Conservation (phyloP, 1,140 invertebrate genomes). For the Hylyphantes graminicola region DNA sequence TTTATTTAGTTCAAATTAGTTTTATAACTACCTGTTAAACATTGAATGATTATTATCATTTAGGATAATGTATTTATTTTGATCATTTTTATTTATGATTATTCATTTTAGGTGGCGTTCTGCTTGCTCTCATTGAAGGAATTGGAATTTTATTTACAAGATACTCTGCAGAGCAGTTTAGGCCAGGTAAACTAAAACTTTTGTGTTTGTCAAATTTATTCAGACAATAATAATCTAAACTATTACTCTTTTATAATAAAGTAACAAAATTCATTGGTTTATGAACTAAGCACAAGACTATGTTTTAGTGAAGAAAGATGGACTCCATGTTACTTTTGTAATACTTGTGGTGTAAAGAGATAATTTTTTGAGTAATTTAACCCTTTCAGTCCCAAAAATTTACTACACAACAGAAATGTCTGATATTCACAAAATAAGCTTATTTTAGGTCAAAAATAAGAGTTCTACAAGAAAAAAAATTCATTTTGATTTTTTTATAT, state of each 20-base stretch:
- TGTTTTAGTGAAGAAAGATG: not conserved
- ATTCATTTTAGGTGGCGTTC: conserved; percentile 75
- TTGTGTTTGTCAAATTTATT: not conserved
- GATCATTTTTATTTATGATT: conserved; percentile 1
- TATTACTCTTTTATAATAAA: not conserved
- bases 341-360: not conserved
- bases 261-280: not conserved
- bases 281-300: not conserved
- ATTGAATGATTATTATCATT: not conserved
- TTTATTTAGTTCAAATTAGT: not conserved
- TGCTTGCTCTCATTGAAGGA: conserved; percentile 96
- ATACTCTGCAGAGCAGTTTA: conserved; percentile 89
- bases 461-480: too few relatives aligned
- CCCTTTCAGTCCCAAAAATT: too few relatives aligned
- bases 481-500: too few relatives aligned
- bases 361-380: not conserved
- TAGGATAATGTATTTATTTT: not conserved
- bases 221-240: not conserved
- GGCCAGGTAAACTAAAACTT: conserved; percentile 71
- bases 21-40: not conserved
- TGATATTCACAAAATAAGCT: too few relatives aligned
- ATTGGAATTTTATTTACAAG: conserved; percentile 92
- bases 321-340: not conserved
- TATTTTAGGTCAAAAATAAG: too few relatives aligned
- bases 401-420: too few relatives aligned